Evolutionary conservation across 2,797 vertebrate genomes (phyloP), one percentile per base, ranked within the genome.

Genomic region (Liasis olivaceus): DNA sequence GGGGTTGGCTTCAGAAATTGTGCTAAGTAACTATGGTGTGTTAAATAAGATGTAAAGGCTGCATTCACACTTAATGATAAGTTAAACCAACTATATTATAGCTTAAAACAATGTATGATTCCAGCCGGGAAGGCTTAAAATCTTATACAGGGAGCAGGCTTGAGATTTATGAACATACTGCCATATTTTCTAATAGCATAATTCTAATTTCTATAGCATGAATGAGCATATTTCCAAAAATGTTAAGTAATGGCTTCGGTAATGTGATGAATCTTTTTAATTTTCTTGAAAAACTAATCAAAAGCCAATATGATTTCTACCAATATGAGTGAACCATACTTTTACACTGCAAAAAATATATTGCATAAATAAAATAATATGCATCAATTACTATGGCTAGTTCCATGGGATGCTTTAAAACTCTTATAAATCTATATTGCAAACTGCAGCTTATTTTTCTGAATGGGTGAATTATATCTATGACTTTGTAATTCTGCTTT

Each of bases 401-500:
- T 93, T 28, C 63, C 93, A 90, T 95, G 91, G 94, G 94, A 91
- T 93, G 81, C 96, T 95, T 94, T 86, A 96, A 59, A 0, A 0
- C 94, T 89, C 90, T 93, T 94, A 94, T 94, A 94, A 89, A 93
- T 93, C 0, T 6, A 22, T 91, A 89, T 63, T 85, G 87, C 94
- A 95, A 95, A 96, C 94, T 93, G 92, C 64, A 93, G 1, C n/a
- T 87, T 93, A 92, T 95, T 95, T 95, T 93, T 94, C 31, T 93
- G 81, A 96, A 69, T 97, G 94, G 96, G 84, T 97, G 95, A 96
- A 62, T 94, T 90, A 54, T 62, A 94, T 93, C 51, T 88, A 85
- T 58, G 28, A 96, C 96, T 85, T 94, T 96, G 92, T 90, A 77
- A 92, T 47, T 96, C 91, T 90, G 94, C 62, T 93, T 95, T 94